These are phyloP conservation scores for Hypsibius dujardini DNA, from an alignment of 1,140 invertebrate genomes.

Conservation along the genomic window DNA sequence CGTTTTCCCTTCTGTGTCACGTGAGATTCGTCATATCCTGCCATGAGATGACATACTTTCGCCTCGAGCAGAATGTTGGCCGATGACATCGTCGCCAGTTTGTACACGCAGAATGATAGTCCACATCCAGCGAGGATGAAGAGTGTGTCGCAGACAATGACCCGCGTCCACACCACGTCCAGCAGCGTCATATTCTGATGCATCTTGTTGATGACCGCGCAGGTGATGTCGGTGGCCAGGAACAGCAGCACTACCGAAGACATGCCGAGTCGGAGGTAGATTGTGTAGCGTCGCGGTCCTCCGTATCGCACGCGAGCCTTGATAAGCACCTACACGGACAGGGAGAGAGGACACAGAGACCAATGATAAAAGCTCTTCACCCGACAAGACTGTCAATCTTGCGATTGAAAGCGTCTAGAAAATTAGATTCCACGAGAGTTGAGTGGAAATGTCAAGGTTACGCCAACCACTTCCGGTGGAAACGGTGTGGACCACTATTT, in stretches of 20 bases:
- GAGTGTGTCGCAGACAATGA: conserved; percentile 31
- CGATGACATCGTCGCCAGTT: conserved; percentile 30
- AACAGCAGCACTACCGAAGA: conserved; percentile 28
- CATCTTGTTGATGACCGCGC: conserved; percentile 26
- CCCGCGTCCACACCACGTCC: conserved; percentile 25
- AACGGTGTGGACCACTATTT: too few relatives aligned
- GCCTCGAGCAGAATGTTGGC: conserved; percentile 31
- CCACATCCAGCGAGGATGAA: conserved; percentile 30
- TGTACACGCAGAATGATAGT: conserved; percentile 31
- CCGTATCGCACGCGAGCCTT: conserved; percentile 30
- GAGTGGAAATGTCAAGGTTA: too few relatives aligned
- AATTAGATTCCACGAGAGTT: too few relatives aligned
- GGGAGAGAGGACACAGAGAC: too few relatives aligned
- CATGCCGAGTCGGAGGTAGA: conserved; percentile 23
- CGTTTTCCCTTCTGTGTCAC: too few relatives aligned
- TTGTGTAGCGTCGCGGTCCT: conserved; percentile 27
- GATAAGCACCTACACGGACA: conserved; percentile 30
- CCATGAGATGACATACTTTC: conserved; percentile 27
- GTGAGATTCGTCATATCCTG: too few relatives aligned
- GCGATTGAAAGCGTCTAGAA: too few relatives aligned
- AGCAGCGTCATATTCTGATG: conserved; percentile 25
- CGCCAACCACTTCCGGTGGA: too few relatives aligned
- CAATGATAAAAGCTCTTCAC: too few relatives aligned
- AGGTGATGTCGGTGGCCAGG: conserved; percentile 28
- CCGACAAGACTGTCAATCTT: too few relatives aligned